Evolutionary conservation across 2,797 vertebrate genomes (phyloP).

Genomic region (Sebastolobus alascanus): DNA sequence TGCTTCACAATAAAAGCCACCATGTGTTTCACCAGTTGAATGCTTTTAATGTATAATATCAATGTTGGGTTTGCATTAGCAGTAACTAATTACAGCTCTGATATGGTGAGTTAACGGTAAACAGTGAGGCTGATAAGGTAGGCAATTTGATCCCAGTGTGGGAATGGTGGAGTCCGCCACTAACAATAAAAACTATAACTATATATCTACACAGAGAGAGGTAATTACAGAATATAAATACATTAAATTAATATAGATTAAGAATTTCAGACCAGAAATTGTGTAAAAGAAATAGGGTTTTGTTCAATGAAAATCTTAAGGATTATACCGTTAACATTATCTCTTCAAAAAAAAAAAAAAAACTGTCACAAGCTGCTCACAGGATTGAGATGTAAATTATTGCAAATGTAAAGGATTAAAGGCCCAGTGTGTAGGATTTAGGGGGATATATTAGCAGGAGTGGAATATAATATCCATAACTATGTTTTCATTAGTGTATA

Average conservation of each 20-base stretch:
- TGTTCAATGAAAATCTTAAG: background rate
- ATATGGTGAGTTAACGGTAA: background rate
- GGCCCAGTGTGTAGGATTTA: too few relatives aligned
- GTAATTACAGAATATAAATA: background rate
- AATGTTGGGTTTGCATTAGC: too few relatives aligned
- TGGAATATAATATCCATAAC: too few relatives aligned
- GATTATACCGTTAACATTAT: too few relatives aligned
- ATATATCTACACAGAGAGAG: background rate
- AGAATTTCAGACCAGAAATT: background rate
- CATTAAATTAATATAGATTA: too few relatives aligned
- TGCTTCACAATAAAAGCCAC: background rate
- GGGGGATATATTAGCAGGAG: too few relatives aligned
- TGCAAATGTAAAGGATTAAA: background rate
- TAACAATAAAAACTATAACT: background rate
- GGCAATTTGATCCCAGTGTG: background rate
- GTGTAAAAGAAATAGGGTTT: background rate
- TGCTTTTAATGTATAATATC: background rate
- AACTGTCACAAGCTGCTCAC: background rate
- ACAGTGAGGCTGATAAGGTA: background rate
- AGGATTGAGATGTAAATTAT: background rate
- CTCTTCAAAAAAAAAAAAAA: background rate
- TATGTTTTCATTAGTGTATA: too few relatives aligned
- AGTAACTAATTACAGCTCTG: too few relatives aligned
- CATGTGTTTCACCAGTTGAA: background rate
- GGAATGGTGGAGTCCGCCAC: background rate